Evolutionary conservation across 2,888 invertebrate species (phyloP).

Genomic region (Eupithecia tripunctaria): DNA sequence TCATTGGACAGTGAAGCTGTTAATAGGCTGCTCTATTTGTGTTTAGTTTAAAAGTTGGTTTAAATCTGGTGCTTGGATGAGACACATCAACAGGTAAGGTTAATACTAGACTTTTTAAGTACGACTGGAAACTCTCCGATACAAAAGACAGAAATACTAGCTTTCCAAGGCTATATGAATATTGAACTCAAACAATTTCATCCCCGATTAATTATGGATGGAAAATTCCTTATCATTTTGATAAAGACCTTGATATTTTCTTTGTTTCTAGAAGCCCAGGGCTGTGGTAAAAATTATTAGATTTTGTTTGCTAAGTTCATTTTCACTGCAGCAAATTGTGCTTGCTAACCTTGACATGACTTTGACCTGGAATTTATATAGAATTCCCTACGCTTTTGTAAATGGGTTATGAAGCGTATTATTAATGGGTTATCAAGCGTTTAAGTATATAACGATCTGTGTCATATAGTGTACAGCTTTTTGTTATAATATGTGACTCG

Average conservation of each 20-base stretch:
- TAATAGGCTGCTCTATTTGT: conserved; percentile 16
- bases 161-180: neutral
- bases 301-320: neutral
- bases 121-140: neutral
- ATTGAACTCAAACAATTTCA: neutral
- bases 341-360: conserved; percentile 27
- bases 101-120: neutral
- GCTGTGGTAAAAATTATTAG: neutral
- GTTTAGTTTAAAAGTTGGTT: conserved; percentile 23
- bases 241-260: neutral
- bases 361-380: conserved; percentile 11
- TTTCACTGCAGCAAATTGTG: conserved; percentile 24
- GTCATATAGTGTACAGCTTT: neutral
- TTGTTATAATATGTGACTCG: neutral
- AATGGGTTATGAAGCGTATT: neutral
- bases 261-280: neutral
- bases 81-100: conserved; percentile 55
- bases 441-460: neutral
- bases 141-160: neutral
- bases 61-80: conserved; percentile 54
- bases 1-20: conserved; percentile 18
- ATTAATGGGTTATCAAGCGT: neutral
- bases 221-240: neutral
- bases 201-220: neutral
- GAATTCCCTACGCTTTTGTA: neutral